Evolutionary conservation across 1,140 invertebrate species (phyloP).

Genomic region (Doryteuthis pealeii): DNA sequence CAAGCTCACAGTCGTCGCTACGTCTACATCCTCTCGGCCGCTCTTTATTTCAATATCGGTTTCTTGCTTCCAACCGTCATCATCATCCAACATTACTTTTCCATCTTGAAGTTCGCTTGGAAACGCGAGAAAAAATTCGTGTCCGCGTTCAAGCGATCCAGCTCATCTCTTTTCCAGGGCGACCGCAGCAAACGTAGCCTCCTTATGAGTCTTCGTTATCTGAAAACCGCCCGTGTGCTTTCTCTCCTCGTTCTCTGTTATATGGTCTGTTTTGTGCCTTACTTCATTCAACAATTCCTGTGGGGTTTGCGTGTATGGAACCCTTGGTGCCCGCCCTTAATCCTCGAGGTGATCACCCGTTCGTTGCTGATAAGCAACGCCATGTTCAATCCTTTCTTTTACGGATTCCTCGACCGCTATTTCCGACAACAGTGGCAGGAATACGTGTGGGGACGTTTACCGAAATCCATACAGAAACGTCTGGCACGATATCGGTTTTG

Average conservation of each 20-base stretch:
- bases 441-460: not conserved
- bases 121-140: not conserved
- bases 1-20: not conserved
- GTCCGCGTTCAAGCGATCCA: too few relatives aligned
- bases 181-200: not conserved
- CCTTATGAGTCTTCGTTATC: not conserved
- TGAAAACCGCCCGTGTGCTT: not conserved
- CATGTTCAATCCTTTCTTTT: slow-evolving; percentile 4
- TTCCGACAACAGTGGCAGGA: not conserved
- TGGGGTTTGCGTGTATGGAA: slow-evolving; percentile 8
- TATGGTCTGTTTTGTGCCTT: not conserved
- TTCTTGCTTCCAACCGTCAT: slow-evolving; percentile 6
- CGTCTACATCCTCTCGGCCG: not conserved
- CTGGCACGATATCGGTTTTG: not conserved
- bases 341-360: not conserved
- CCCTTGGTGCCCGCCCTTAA: not conserved
- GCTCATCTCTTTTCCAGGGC: not conserved
- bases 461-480: not conserved
- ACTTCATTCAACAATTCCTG: slow-evolving; percentile 4
- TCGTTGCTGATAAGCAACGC: not conserved
- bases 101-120: not conserved
- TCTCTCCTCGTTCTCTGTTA: not conserved
- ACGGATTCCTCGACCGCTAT: slow-evolving; percentile 1
- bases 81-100: not conserved
- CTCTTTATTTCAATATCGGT: not conserved